Percentiles rank a stretch among this genome's conserved stretches.
Conservation (phyloP, 2,113 vertebrate genomes). For the Corydoras sp. region DNA sequence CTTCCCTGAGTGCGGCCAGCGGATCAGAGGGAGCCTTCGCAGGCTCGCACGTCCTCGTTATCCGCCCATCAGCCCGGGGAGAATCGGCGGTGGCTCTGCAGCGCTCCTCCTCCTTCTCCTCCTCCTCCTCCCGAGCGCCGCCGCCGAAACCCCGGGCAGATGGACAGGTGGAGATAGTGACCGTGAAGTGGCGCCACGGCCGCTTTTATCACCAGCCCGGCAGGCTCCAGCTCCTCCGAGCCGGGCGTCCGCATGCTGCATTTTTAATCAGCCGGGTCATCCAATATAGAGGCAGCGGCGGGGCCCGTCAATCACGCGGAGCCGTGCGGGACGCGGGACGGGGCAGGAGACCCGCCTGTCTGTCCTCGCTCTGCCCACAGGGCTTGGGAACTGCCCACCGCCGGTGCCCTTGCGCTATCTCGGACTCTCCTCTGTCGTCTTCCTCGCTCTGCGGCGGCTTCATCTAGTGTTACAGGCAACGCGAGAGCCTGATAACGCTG, state of each 20-base stretch:
- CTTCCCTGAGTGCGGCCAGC: constrained; percentile 46
- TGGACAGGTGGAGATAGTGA: constrained; percentile 71
- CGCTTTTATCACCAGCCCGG: constrained; percentile 59
- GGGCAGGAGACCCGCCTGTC: constrained; percentile 7
- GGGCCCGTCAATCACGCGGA: constrained; percentile 59
- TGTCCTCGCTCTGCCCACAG: constrained; percentile 18
- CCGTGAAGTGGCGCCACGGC: constrained; percentile 59
- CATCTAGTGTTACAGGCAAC: constrained; percentile 45
- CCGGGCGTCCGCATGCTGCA: constrained; percentile 61
- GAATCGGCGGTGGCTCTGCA: constrained; percentile 44
- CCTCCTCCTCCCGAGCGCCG: constrained; percentile 55
- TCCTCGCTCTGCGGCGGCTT: constrained; percentile 16
- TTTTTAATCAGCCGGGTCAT: constrained; percentile 67
- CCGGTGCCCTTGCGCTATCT: constrained; percentile 27
- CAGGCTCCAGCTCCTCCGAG: constrained; percentile 62
- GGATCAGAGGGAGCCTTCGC: constrained; percentile 42
- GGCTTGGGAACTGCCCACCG: constrained; percentile 31
- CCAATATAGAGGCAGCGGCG: constrained; percentile 57
- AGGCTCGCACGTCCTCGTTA: constrained; percentile 37
- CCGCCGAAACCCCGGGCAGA: constrained; percentile 59
- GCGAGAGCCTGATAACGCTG: constrained; percentile 46
- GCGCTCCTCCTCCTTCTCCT: constrained; percentile 51
- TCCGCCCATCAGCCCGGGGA: constrained; percentile 44
- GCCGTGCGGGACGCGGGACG: constrained; percentile 19
- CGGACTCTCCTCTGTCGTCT: constrained; percentile 25